phyloP scores from a whole-genome alignment of 2,888 invertebrate genomes.

The Lasioglossum malachurum region DNA sequence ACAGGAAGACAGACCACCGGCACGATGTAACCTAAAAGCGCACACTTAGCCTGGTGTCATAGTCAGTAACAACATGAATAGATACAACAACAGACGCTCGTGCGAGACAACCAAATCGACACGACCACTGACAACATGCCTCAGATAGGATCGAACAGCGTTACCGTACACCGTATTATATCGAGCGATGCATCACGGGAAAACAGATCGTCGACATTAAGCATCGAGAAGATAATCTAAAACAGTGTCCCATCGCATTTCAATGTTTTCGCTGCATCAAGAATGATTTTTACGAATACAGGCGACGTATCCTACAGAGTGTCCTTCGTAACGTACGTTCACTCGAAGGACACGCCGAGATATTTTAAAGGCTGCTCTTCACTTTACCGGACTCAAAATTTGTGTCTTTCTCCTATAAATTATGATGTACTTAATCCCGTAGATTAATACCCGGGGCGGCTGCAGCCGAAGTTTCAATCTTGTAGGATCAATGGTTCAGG shows the following conservation, averaged over 20 bases:
- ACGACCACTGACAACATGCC: slow-evolving; percentile 40
- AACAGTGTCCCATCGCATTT: slow-evolving; percentile 38
- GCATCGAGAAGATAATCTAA: slow-evolving; percentile 17
- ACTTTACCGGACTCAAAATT: no score
- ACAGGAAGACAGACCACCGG: background rate
- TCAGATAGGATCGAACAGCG: background rate
- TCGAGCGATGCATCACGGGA: background rate
- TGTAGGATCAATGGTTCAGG: no score
- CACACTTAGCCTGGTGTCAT: background rate
- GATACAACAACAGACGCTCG: background rate
- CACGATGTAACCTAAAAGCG: background rate
- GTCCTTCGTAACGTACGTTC: no score
- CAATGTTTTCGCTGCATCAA: slow-evolving; percentile 51
- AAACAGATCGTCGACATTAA: slow-evolving; percentile 2
- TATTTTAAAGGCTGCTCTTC: no score
- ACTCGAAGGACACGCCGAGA: no score
- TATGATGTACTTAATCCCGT: no score
- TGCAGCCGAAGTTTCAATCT: no score
- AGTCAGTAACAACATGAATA: background rate
- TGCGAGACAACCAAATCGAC: slow-evolving; percentile 46
- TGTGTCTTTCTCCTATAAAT: no score
- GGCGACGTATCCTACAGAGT: no score
- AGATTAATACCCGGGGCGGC: no score
- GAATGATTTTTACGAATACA: slow-evolving; percentile 14
- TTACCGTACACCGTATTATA: background rate